phyloP scores from a whole-genome alignment of 2,113 vertebrate species.

The Pipa parva region DNA sequence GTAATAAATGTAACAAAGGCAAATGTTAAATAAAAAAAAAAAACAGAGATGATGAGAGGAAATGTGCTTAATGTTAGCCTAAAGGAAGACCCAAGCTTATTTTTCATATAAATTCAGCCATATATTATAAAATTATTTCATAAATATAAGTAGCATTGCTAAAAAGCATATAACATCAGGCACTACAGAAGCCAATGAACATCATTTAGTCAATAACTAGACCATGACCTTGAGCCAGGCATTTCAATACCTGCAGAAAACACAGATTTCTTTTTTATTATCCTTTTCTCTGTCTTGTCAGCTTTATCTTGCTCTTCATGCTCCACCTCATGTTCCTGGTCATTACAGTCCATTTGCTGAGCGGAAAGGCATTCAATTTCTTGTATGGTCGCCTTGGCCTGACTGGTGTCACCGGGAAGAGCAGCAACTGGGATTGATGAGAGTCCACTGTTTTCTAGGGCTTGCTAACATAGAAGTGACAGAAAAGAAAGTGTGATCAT shows the following conservation, averaged over 20 bases:
- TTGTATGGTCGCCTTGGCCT: slow-evolving; percentile 52
- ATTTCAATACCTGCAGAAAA: slow-evolving; percentile 81
- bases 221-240: no score
- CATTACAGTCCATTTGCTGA: slow-evolving; percentile 54
- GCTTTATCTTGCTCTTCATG: slow-evolving; percentile 68
- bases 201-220: no score
- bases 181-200: no score
- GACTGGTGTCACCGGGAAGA: slow-evolving; percentile 64
- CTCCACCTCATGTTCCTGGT: slow-evolving; percentile 61
- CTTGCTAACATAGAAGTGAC: slow-evolving; percentile 79
- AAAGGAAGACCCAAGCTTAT: no score
- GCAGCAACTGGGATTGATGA: slow-evolving; percentile 81
- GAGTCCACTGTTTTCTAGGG: slow-evolving; percentile 95
- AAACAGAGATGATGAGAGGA: no score
- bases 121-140: no score
- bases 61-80: no score
- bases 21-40: no score
- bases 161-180: no score
- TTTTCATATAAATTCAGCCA: no score
- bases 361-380: slow-evolving; percentile 45
- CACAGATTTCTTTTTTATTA: slow-evolving; percentile 85
- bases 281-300: slow-evolving; percentile 79
- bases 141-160: no score
- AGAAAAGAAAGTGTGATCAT: slow-evolving; percentile 41
- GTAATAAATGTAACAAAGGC: no score